phyloP scores from a whole-genome alignment of 2,113 vertebrate genomes.

The human region DNA sequence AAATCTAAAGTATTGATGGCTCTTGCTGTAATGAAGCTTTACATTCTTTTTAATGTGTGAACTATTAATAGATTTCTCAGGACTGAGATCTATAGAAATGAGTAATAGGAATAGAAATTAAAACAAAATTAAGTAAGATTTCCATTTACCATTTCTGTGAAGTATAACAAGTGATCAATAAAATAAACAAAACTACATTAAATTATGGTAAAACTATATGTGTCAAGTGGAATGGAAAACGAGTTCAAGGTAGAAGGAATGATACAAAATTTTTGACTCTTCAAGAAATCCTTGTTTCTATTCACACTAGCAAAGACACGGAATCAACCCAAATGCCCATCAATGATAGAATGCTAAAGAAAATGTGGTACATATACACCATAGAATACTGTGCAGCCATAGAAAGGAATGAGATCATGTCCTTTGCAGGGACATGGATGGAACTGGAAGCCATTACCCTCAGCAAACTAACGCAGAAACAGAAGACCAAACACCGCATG shows the following conservation, averaged over 20 bases:
- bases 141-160: conserved; percentile 3
- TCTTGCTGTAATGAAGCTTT: not conserved
- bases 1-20: not conserved
- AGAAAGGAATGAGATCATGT: too few relatives aligned
- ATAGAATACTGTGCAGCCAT: too few relatives aligned
- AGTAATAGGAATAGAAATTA: not conserved
- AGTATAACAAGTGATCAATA: not conserved
- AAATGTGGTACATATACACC: too few relatives aligned
- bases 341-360: too few relatives aligned
- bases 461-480: too few relatives aligned
- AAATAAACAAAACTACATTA: not conserved
- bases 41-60: not conserved
- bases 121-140: conserved; percentile 25
- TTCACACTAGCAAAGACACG: too few relatives aligned
- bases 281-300: not conserved
- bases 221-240: not conserved
- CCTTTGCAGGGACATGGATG: too few relatives aligned
- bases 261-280: not conserved
- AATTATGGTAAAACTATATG: not conserved
- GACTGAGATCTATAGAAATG: not conserved
- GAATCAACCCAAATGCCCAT: too few relatives aligned
- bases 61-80: not conserved
- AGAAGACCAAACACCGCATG: too few relatives aligned
- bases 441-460: too few relatives aligned
- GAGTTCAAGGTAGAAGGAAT: not conserved